Conservation (phyloP, 2,113 vertebrate genomes). For the Bubo scandiacus region DNA sequence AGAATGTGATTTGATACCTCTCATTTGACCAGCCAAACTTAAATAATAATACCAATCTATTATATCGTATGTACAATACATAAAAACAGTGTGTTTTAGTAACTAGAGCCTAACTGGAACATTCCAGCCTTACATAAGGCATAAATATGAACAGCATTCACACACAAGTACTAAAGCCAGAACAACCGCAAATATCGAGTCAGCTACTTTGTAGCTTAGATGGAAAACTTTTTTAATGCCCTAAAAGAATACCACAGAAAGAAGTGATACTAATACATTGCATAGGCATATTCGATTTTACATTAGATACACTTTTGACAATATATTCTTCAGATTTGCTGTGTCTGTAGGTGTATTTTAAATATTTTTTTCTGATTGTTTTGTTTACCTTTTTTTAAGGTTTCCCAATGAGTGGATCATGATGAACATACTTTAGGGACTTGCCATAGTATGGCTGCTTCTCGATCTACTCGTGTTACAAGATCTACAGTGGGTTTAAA, state of each 20-base stretch:
- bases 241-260: not conserved
- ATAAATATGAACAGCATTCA: not conserved
- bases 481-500: slow-evolving; percentile 99
- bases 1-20: not conserved
- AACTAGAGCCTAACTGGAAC: not conserved
- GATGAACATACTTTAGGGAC: slow-evolving; percentile 93
- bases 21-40: not conserved
- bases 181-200: not conserved
- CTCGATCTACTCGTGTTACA: slow-evolving; percentile 99
- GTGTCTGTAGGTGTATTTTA: slow-evolving; percentile 14
- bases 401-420: slow-evolving; percentile 93
- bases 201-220: not conserved
- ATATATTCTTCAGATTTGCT: not conserved
- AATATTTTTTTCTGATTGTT: slow-evolving; percentile 65
- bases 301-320: not conserved
- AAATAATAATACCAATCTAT: not conserved
- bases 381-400: slow-evolving; percentile 79
- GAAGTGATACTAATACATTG: not conserved
- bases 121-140: not conserved
- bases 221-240: not conserved
- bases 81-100: not conserved
- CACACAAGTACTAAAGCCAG: not conserved
- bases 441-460: slow-evolving; percentile 99
- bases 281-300: not conserved
- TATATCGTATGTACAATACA: not conserved